Base-by-base conservation (phyloP, 2,888 invertebrate species). In the Epistrophe eligans region DNA sequence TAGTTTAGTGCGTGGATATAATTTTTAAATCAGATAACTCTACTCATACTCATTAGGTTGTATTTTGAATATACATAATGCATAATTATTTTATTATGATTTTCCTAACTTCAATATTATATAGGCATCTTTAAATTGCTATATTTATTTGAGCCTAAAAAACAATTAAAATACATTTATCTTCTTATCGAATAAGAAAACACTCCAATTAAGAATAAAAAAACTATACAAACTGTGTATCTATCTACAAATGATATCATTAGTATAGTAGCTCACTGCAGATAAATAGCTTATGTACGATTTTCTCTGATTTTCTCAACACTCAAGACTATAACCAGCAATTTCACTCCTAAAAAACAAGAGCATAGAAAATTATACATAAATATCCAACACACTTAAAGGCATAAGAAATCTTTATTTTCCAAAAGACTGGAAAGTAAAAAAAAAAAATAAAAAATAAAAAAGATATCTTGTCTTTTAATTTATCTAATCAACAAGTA, bases 401-500 rank as follows among this genome's bases (percentile, higher is more conserved):
- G 2, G 7, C 38, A 24, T 24, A 38, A 40, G 24, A 19, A 40
- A 8, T 19, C 15, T 40, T 19, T 62, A n/a, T 40, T 38, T 32
- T 60, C 35, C 24, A 24, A 24, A 24, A 24, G 24, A 24, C 24
- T 24, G 24, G 24, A 24, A 24, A 24, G 1, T 2, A 24, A 24
- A 24, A 24, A 24, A 24, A 24, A 24, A n/a, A n/a, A 60, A 24
- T 1, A 11, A 60, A 60, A 40, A 13, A n/a, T 58, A 66, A 19
- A 48, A 50, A 67, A 73, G 73, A 77, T 72, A 40, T 52, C 67
- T 48, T 67, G 66, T 58, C 48, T 72, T 64, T 32, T 19, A 57
- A 19, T 67, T 84, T 84, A 84, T 84, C 84, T 80, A 67, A 80
- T 84, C 84, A 80, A 60, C 80, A 73, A 71, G 55, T 70, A 64